Conservation (phyloP, 1,140 invertebrate genomes). For the Tenebrio molitor region DNA sequence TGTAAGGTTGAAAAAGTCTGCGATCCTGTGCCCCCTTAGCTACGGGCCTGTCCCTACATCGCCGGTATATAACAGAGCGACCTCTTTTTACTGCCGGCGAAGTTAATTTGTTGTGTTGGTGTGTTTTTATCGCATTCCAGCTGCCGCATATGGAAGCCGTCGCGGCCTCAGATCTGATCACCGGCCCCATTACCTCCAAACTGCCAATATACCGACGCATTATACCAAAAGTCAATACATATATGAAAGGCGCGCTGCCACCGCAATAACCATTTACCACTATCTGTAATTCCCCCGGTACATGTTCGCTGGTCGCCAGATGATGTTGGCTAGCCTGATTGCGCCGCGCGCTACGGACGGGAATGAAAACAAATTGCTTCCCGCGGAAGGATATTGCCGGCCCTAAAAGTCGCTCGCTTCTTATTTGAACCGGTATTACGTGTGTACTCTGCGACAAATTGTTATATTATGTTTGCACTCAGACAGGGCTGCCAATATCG, state of each 20-base stretch:
- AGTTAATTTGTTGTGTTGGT: conserved; percentile 59
- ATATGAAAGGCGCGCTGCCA: conserved; percentile 56
- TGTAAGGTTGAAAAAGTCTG: too few relatives aligned
- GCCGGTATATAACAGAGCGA: conserved; percentile 43
- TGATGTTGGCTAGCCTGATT: conserved; percentile 62
- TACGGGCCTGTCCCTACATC: conserved; percentile 32
- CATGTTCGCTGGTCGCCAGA: conserved; percentile 57
- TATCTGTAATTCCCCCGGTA: conserved; percentile 63
- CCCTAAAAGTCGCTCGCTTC: conserved; percentile 59
- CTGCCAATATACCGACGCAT: conserved; percentile 59
- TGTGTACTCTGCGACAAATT: conserved; percentile 58
- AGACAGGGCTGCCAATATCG: background rate
- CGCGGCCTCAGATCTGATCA: conserved; percentile 50
- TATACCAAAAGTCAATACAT: conserved; percentile 63
- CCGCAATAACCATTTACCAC: conserved; percentile 64
- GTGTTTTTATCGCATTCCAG: conserved; percentile 55
- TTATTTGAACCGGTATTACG: conserved; percentile 58
- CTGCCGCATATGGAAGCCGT: conserved; percentile 36
- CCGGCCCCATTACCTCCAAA: conserved; percentile 54
- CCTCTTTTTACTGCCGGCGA: conserved; percentile 53
- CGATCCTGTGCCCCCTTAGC: background rate
- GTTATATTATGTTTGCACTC: conserved; percentile 62
- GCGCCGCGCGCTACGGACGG: conserved; percentile 53
- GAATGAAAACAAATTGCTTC: conserved; percentile 65
- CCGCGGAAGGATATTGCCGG: conserved; percentile 60